Percentiles rank a stretch among this genome's conserved stretches.
Conservation (phyloP, 1,140 invertebrate species). For the Drosophila pandora region DNA sequence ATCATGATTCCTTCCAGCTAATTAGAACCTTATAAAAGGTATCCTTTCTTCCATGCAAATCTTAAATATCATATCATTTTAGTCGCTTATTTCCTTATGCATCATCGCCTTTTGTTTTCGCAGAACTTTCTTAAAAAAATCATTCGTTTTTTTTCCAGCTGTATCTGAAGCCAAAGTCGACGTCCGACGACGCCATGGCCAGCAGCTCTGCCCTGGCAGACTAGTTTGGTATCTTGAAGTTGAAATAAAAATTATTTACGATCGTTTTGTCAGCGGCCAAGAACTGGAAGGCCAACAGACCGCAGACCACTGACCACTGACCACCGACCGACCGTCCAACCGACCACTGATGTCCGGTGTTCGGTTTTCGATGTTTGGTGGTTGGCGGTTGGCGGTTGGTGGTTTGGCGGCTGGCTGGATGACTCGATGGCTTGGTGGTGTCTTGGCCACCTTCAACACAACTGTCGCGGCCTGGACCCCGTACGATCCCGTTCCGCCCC, state of each 20-base stretch:
- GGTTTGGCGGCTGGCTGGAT: neutral
- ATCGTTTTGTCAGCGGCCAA: conserved; percentile 76
- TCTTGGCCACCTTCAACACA: conserved; percentile 29
- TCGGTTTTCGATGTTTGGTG: neutral
- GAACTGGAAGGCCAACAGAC: conserved; percentile 56
- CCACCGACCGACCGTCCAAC: conserved; percentile 16
- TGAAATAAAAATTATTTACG: conserved; percentile 82
- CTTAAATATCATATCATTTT: conserved; percentile 3
- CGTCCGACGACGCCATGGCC: conserved; percentile 7
- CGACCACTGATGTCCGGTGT: conserved; percentile 3
- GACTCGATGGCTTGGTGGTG: conserved; percentile 13
- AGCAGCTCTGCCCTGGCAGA: conserved; percentile 54
- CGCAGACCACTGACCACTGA: conserved; percentile 21
- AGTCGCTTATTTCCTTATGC: conserved; percentile 43
- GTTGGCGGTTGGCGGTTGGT: conserved; percentile 11
- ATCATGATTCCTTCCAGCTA: neutral
- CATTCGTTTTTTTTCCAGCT: conserved; percentile 44
- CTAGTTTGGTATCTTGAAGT: conserved; percentile 78
- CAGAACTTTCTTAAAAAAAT: conserved; percentile 75
- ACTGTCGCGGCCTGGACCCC: conserved; percentile 29
- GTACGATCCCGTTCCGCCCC: conserved; percentile 19
- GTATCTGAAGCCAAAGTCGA: conserved; percentile 9
- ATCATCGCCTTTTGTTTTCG: conserved; percentile 74
- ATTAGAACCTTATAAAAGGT: neutral
- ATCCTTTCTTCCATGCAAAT: neutral